Evolutionary conservation across 1,140 invertebrate species (phyloP), one percentile per base, ranked within the genome.

Genomic region (Brachionus asplanchnoidis): DNA sequence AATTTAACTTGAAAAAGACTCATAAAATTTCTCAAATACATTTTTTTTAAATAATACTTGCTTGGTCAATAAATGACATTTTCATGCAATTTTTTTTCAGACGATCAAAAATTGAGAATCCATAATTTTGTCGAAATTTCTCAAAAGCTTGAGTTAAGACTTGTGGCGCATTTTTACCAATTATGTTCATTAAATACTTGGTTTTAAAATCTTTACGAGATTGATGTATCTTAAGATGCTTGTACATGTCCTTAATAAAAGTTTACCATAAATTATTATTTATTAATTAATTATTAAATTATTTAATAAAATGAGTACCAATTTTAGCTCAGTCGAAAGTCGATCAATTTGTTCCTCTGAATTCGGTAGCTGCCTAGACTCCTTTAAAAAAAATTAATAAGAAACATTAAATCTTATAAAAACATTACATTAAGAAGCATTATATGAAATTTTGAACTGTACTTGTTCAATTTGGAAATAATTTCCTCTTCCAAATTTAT

Each of bases 341-440:
- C 7, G 12, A n/a, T 73, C 68, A 6, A 73, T 44, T 40, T 17
- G 44, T 42, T 73, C 12, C 17, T 73, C 17, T 73, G 68, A 40
- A 20, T 20, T 42, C 9, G 68, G 68, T 1, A 73, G 68, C 12
- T 73, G 4, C 40, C 68, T 73, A 20, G 36, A 17, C 20, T 73
- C 68, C 68, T 73, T 32, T 17, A 9, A 40, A 73, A 73, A 73
- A 73, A 20, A 42, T 42, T 40, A 42, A 9, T 4, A 40, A 17
- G 9, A 5, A 17, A 12, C 14, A 46, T 36, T 26, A 5, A 80
- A 14, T 5, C 28, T 65, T 26, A 42, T 23, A 40, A 12, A 44
- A 73, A n/a, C 0, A 36, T 36, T 80, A 80, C 77, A 80, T 80
- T 80, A 11, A 80, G 46, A 6, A 80, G 56, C 46, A 56, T 80